Conservation (phyloP, 2,797 vertebrate species). For the Macroramphosus scolopax region DNA sequence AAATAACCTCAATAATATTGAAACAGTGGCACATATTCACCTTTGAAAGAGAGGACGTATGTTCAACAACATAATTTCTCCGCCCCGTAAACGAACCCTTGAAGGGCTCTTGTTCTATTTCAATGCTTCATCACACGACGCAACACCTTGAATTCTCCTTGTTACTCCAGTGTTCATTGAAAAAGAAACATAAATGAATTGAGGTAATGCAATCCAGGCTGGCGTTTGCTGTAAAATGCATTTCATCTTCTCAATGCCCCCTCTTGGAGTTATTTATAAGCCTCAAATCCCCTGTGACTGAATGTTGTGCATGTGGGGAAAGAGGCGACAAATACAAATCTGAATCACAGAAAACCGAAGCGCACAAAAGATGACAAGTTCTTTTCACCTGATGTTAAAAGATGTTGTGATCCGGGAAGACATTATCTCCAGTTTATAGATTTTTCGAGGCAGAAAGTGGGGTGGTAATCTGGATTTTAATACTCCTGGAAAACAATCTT, state of each 20-base stretch:
- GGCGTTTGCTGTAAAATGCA: slow-evolving; percentile 11
- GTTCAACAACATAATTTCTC: slow-evolving; percentile 2
- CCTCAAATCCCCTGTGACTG: slow-evolving; percentile 17
- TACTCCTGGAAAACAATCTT: slow-evolving; percentile 1
- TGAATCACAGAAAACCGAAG: slow-evolving; percentile 10
- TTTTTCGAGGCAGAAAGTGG: slow-evolving; percentile 2
- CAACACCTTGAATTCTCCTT: slow-evolving; percentile 3
- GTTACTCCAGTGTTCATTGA: neutral
- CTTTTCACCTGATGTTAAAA: neutral
- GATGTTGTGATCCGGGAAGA: slow-evolving; percentile 10
- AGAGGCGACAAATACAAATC: slow-evolving; percentile 13
- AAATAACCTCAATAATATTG: slow-evolving; percentile 22
- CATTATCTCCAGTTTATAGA: neutral
- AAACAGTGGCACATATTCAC: neutral
- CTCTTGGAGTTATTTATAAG: slow-evolving; percentile 26
- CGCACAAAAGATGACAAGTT: neutral
- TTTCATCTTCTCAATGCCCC: slow-evolving; percentile 4
- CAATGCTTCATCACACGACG: slow-evolving; percentile 1
- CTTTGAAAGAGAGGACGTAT: slow-evolving; percentile 2
- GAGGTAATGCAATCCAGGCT: slow-evolving; percentile 2
- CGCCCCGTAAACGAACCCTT: slow-evolving; percentile 14
- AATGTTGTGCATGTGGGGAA: slow-evolving; percentile 4
- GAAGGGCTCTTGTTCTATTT: slow-evolving; percentile 23
- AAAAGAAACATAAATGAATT: slow-evolving; percentile 11
- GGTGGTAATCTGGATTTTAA: neutral